Evolutionary conservation across 1,140 invertebrate genomes (phyloP), one percentile per base, ranked within the genome.

Genomic region (Geopemphigus sp.): DNA sequence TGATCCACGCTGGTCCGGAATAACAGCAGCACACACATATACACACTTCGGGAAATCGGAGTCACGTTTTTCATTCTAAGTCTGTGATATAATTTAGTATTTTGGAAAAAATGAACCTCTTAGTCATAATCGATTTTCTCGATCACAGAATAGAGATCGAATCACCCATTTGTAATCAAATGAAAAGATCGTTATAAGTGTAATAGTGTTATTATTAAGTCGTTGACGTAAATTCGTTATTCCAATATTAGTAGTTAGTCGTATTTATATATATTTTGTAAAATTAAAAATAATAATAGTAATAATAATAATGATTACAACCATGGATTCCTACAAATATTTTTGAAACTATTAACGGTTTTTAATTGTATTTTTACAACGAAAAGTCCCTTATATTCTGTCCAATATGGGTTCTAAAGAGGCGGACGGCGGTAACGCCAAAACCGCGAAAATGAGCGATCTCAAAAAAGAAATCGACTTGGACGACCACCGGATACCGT

Each of bases 381-480:
- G 26, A 61, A 45, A 63, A 78, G 74, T 50, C 74, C 74, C 74
- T 78, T 78, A 63, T 63, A 72, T 24, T 72, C 66, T 81, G 80
- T 82, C 81, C 66, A 70, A 80, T 14, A 78, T 66, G 76, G 81
- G 54, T 80, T 53, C 66, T 3, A 81, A 70, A 73, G 72, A 78
- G 56, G 64, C 78, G 32, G 80, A 82, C 56, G 61, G 56, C 24
- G 45, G 80, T 64, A 74, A 68, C 19, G 61, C 80, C n/a, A 81
- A 72, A 47, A 53, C 32, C 32, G 70, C 81, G 12, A 84, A 89
- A 83, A 83, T 90, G 83, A 87, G 89, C 84, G 88, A 89, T 83
- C 88, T 92, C 81, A 93, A 92, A 84, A 89, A 92, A 84, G 92
- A 94, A 85, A 87, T 91, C 24, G 88, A 90, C 80, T 91, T 92